These are phyloP conservation scores for Peromyscus melanophrys DNA, from an alignment of 2,797 vertebrate genomes.

Conservation along the genomic window DNA sequence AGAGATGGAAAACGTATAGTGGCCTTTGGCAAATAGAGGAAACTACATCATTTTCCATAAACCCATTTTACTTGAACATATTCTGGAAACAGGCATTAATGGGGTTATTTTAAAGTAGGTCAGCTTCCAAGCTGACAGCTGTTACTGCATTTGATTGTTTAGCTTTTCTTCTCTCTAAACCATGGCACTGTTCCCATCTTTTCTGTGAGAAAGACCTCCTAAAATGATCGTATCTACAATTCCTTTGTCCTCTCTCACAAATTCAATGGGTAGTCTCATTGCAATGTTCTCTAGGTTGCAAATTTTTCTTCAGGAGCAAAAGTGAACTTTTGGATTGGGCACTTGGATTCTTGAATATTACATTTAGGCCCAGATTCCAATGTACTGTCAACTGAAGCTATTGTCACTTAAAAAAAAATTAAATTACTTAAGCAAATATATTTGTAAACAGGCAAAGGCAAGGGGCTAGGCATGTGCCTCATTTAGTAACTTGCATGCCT, in stretches of 20 bases:
- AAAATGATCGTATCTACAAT: slow-evolving; percentile 36
- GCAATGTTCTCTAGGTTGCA: not conserved
- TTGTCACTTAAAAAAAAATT: not conserved
- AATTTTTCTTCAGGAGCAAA: not conserved
- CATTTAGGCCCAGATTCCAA: not conserved
- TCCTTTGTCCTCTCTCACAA: slow-evolving; percentile 17
- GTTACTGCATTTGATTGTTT: not conserved
- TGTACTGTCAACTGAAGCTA: not conserved
- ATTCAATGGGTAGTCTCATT: not conserved
- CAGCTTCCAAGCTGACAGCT: slow-evolving; percentile 5
- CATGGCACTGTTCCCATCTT: not conserved
- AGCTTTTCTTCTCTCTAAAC: slow-evolving; percentile 52
- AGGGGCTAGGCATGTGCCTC: not conserved
- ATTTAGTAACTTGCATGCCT: not conserved
- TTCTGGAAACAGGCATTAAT: not conserved
- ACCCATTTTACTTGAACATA: slow-evolving; percentile 31
- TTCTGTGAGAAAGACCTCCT: slow-evolving; percentile 26
- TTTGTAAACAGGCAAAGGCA: not conserved
- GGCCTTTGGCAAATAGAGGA: not conserved
- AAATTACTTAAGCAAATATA: not conserved
- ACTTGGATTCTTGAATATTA: not conserved
- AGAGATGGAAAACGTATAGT: not conserved
- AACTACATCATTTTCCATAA: not conserved
- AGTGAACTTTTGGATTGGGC: not conserved
- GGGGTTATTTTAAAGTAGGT: slow-evolving; percentile 32